Base-by-base conservation (phyloP, 2,113 vertebrate species). In the Neotoma lepida region DNA sequence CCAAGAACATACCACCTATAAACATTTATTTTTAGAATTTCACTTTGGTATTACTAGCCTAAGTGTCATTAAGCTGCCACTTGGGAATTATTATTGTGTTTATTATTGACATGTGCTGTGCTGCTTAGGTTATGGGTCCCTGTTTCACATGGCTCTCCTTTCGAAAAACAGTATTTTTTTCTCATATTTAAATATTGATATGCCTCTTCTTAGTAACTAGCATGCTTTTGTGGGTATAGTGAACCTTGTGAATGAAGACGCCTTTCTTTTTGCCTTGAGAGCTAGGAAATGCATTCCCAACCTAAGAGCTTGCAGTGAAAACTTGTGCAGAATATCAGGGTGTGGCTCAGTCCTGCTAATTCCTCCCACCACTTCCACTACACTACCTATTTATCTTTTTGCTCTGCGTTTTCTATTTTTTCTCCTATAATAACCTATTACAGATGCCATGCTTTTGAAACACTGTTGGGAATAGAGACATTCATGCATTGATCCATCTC, bases 11-110 rank as follows among this genome's bases (percentile, higher is more conserved):
- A 39, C 1, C 35, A 68, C 46, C 86, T 39, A 24, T 4, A 35
- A 51, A 73, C 71, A 33, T 86, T 88, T 56, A 33, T 26, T 90
- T 93, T 70, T 30, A n/a, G n/a, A 76, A 84, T 85, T 94, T 78
- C 74, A 74, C 56, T 58, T 58, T 82, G 68, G 26, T 6, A 22
- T 58, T 88, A 71, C 70, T 88, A 56, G 84, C 44, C 66, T 15
- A 35, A 30, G 9, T 70, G 63, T 44, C 87, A 35, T 63, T 78
- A 86, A 92, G 20, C 33, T n/a, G n/a, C n/a, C n/a, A n/a, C n/a
- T n/a, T n/a, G n/a, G n/a, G n/a, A n/a, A n/a, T n/a, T n/a, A n/a
- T n/a, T n/a, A n/a, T n/a, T 71, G 44, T 61, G 51, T 9, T 81
- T 80, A 63, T 78, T 58, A 80, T 3, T 56, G 8, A 4, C 35